Base-by-base conservation (phyloP, 1,140 invertebrate genomes). In the Drosophila albomicans region DNA sequence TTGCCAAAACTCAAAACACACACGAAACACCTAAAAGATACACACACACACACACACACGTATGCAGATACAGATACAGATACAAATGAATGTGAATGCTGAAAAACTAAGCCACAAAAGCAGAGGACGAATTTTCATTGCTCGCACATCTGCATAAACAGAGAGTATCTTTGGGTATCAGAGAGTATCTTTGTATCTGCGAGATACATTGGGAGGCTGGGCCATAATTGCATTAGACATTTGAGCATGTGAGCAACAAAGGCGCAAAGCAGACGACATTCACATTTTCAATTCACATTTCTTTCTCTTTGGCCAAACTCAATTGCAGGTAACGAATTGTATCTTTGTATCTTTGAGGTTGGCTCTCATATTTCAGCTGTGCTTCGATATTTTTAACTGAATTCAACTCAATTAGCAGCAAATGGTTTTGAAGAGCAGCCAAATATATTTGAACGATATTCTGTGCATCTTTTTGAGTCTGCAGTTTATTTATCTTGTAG, bases 131-230 rank as follows among this genome's bases (percentile, higher is more conserved):
- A 25, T 25, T 25, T 25, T 25, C 20, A 25, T 4, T 25, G 13
- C 51, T 35, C 58, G 59, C 51, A 73, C 82, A 87, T 88, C 82
- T 87, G 82, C 82, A 87, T 88, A 88, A 86, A 80, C 41, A 43
- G 5, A 32, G 30, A 32, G 35, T 38, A 81, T 48, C 13, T 54
- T 13, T 38, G 49, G 20, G 20, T 25, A 25, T 25, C 41, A 43
- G 5, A 32, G 30, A 32, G 35, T 38, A 81, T 48, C 13, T 54
- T 13, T 38, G 49, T 56, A 65, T 46, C 41, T 46, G 7, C 5
- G 15, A n/a, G 15, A 56, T 65, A 51, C 28, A 35, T 35, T 46
- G 56, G 28, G 41, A 51, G 41, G 13, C 30, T 46, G 20, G 69
- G 8, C 11, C n/a, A 48, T 56, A 62, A 62, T 74, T 74, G 71